These are phyloP conservation scores for Columba livia DNA, from an alignment of 2,113 vertebrate species.

Conservation along the genomic window DNA sequence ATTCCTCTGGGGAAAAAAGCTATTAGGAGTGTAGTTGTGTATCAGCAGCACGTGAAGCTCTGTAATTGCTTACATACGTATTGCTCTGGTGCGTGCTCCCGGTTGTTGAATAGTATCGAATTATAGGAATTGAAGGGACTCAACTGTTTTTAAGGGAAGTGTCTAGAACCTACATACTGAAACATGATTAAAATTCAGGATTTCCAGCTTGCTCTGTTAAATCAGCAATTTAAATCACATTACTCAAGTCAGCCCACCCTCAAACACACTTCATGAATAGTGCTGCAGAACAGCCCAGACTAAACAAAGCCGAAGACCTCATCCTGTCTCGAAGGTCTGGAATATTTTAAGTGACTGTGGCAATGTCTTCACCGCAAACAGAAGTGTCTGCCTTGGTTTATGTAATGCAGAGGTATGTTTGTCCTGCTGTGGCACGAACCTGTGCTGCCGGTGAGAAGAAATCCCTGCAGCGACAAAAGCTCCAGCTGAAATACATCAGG, in stretches of 20 bases:
- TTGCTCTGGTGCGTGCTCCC: not conserved
- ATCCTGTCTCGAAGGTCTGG: not conserved
- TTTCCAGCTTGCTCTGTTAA: not conserved
- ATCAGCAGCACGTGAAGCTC: constrained; percentile 1
- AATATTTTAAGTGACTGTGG: not conserved
- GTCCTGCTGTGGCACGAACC: not conserved
- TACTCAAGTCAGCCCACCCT: constrained; percentile 12
- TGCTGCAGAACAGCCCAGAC: not conserved
- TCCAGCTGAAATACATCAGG: not conserved
- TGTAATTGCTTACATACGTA: constrained; percentile 25
- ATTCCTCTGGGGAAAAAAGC: constrained; percentile 13
- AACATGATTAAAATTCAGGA: constrained; percentile 16
- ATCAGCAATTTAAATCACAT: constrained; percentile 38
- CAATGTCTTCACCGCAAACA: not conserved
- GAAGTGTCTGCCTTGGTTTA: not conserved
- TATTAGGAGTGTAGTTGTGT: not conserved
- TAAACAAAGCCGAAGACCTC: not conserved
- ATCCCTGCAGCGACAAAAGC: not conserved
- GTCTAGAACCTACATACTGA: not conserved
- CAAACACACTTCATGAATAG: not conserved
- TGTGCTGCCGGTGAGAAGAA: not conserved
- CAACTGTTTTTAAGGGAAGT: constrained; percentile 18
- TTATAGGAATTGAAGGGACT: constrained; percentile 20
- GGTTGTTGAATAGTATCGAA: constrained; percentile 17
- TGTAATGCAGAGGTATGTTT: not conserved